Conservation (phyloP, 2,888 invertebrate species). For the Catocala nupta region DNA sequence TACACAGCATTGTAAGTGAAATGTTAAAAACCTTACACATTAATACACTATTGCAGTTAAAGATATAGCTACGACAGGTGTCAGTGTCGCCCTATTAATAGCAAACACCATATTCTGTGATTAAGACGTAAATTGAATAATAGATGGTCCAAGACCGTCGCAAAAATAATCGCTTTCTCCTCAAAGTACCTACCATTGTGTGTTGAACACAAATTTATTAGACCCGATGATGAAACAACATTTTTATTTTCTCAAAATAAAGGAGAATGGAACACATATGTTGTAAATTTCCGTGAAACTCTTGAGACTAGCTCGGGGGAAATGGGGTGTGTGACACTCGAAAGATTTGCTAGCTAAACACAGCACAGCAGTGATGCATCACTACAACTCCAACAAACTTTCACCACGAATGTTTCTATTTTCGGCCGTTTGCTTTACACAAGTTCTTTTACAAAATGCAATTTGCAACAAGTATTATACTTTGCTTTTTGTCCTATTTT, state of each 20-base stretch:
- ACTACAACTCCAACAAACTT: conserved; percentile 1
- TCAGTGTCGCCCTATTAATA: conserved; percentile 21
- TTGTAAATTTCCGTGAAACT: conserved; percentile 12
- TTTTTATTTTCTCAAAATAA: conserved; percentile 4
- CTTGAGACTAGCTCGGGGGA: not conserved
- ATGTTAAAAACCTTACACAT: no score
- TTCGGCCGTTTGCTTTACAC: not conserved
- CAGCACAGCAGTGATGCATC: conserved; percentile 3
- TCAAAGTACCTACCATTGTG: conserved; percentile 4
- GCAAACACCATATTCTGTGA: conserved; percentile 24
- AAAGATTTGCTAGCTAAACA: conserved; percentile 8
- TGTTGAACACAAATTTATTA: conserved; percentile 2
- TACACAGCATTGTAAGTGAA: no score
- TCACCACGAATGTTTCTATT: conserved; percentile 9
- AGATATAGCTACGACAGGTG: conserved; percentile 20
- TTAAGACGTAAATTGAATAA: conserved; percentile 39
- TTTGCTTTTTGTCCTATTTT: no score
- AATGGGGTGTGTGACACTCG: conserved; percentile 2
- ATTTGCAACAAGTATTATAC: not conserved
- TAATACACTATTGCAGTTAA: no score
- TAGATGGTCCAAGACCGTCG: conserved; percentile 29
- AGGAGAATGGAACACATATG: not conserved
- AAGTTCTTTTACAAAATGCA: not conserved
- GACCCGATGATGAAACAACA: conserved; percentile 6
- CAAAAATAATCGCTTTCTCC: conserved; percentile 20